Base-by-base conservation (phyloP, 2,797 vertebrate genomes). In the Aselliscus stoliczkanus region DNA sequence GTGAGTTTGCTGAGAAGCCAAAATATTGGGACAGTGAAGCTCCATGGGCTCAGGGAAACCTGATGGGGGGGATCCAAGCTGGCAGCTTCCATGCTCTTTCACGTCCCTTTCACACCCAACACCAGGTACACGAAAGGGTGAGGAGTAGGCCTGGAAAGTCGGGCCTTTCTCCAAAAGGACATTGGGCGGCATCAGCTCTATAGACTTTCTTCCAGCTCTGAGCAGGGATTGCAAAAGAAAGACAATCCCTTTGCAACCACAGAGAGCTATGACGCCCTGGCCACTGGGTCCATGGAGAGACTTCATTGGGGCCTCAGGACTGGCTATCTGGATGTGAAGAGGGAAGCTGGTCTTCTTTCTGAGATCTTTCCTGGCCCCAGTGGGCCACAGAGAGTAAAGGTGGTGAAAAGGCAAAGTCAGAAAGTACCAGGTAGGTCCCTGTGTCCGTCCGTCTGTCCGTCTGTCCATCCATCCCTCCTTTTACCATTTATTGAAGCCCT, bases 101-200 rank as follows among this genome's bases (percentile, higher is more conserved):
- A 5, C 0, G 0, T 13, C 42, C 23, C 64, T 44, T 8, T 60
- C 2, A 29, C 20, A 52, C 2, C 34, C 50, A 17, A 4, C 4
- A 29, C 6, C 23, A 37, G 37, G 23, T 4, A 4, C 14, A 2
- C 58, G 1, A 25, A 29, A 12, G 29, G 7, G 20, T 1, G 15
- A 56, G 25, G 31, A 34, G 34, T 21, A 25, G 15, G 31, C 25
- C 52, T 80, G 47, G 29, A 69, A 25, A 27, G 58, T 5, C 27
- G 27, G 27, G 11, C 27, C 25, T 27, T 50, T 34, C 37, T 56
- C 39, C 5, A 39, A 5, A 39, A 62, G 29, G 23, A 77, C 23
- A 29, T 9, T 9, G 27, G 47, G 54, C 27, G 31, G 17, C 11
- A 20, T 27, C 23, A 14, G 18, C 39, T 62, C 29, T n/a, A n/a